Percentiles rank a stretch among this genome's conserved stretches.
These are phyloP conservation scores for Ormyrus rosae DNA, from an alignment of 2,888 invertebrate species.

Conservation along the genomic window DNA sequence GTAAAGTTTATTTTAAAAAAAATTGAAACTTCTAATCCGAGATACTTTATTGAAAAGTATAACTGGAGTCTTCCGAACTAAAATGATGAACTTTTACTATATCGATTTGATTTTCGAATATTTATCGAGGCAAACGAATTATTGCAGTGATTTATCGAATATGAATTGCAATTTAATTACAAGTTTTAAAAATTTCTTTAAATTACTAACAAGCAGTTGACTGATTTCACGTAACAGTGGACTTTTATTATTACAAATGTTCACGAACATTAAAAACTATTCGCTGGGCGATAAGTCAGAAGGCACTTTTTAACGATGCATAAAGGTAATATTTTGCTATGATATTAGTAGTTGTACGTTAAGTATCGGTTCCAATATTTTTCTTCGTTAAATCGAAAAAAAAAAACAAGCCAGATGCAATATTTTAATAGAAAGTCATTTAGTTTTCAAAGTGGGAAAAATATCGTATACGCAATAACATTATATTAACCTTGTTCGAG, in stretches of 20 bases:
- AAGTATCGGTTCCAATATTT: neutral
- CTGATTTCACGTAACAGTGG: no score
- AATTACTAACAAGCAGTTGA: no score
- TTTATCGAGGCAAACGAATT: neutral
- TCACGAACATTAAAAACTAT: neutral
- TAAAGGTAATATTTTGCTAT: neutral
- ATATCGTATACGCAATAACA: slow-evolving; percentile 18
- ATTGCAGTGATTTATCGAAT: no score
- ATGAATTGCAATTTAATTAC: no score
- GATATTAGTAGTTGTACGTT: no score
- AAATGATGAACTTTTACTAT: neutral
- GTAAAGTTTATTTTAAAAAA: slow-evolving; percentile 2
- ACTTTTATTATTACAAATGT: no score
- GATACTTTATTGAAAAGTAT: slow-evolving; percentile 20
- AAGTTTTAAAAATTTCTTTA: no score
- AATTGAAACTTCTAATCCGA: neutral
- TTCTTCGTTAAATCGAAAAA: neutral
- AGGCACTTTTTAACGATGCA: neutral
- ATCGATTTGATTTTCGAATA: slow-evolving; percentile 12
- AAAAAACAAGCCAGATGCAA: neutral
- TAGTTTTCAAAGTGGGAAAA: neutral
- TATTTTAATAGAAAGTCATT: slow-evolving; percentile 23
- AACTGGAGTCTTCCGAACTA: slow-evolving; percentile 40
- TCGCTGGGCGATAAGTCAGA: slow-evolving; percentile 12
- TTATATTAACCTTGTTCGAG: neutral